phyloP scores from a whole-genome alignment of 2,113 vertebrate genomes.

The Sigmodon hispidus region DNA sequence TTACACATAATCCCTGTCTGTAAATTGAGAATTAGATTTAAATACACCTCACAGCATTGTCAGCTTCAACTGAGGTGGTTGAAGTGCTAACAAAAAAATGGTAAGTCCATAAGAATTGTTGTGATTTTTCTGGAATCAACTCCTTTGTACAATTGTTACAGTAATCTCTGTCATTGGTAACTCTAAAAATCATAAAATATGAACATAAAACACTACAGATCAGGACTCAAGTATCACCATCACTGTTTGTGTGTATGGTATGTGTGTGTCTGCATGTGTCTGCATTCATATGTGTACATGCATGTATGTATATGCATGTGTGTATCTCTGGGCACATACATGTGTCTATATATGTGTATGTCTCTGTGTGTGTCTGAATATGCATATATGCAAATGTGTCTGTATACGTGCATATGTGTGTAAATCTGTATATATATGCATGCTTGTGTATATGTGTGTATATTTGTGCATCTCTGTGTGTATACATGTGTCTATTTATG shows the following conservation, averaged over 20 bases:
- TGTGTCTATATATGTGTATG: not conserved
- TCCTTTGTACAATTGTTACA: not conserved
- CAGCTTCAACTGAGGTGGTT: not conserved
- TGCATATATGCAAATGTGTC: too few species aligned
- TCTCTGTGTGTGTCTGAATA: not conserved
- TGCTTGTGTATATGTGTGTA: not conserved
- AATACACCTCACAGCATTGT: not conserved
- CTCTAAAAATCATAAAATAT: conserved; percentile 27
- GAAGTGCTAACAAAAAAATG: conserved; percentile 8
- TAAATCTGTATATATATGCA: not conserved
- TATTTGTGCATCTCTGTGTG: not conserved
- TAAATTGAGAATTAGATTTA: conserved; percentile 66
- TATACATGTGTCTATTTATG: not conserved
- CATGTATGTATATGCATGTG: not conserved
- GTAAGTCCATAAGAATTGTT: not conserved
- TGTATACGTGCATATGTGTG: not conserved
- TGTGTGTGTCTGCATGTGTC: not conserved
- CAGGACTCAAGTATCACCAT: not conserved
- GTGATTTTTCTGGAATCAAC: not conserved
- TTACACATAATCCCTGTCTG: conserved; percentile 73
- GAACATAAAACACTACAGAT: not conserved
- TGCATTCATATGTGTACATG: not conserved
- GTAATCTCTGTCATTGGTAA: not conserved
- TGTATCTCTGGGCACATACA: rapidly evolving
- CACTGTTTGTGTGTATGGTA: not conserved